Conservation (phyloP, 1,140 invertebrate genomes). For the Orussus abietinus region DNA sequence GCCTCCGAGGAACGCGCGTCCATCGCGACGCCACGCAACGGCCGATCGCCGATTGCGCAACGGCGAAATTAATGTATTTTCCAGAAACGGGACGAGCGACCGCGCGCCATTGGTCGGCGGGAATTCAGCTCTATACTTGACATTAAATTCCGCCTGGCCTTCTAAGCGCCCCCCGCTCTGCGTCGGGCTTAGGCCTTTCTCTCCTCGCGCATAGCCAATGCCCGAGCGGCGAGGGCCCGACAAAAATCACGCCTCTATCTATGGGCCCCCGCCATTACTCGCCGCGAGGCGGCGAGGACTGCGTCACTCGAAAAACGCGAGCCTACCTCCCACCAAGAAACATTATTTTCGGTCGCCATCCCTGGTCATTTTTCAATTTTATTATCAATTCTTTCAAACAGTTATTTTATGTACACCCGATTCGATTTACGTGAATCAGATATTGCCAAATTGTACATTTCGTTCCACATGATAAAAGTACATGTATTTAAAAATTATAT, state of each 20-base stretch:
- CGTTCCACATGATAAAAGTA: too few relatives aligned
- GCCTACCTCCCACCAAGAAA: too few relatives aligned
- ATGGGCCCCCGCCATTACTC: too few relatives aligned
- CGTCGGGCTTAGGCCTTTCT: conserved; percentile 24
- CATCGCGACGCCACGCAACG: conserved; percentile 24
- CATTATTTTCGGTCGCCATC: too few relatives aligned
- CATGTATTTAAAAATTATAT: too few relatives aligned
- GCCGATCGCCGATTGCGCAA: conserved; percentile 17
- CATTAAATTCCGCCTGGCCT: conserved; percentile 36
- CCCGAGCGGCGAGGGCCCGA: conserved; percentile 14
- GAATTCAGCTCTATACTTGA: conserved; percentile 34
- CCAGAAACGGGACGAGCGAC: conserved; percentile 19
- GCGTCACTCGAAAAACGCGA: conserved; percentile 27
- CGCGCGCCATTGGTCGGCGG: conserved; percentile 9
- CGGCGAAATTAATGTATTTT: conserved; percentile 22
- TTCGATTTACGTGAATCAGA: too few relatives aligned
- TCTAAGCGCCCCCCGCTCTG: conserved; percentile 20
- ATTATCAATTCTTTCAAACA: too few relatives aligned
- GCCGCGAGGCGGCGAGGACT: too few relatives aligned
- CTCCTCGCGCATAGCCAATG: conserved; percentile 25
- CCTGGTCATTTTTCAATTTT: too few relatives aligned
- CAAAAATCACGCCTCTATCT: too few relatives aligned
- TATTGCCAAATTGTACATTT: too few relatives aligned
- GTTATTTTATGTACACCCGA: too few relatives aligned
- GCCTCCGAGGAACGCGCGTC: conserved; percentile 13